A percentile compares a stretch with the other conserved stretches of the same genome.
Conservation (phyloP, 2,797 vertebrate species). For the Oryzias dopingdopingensis region DNA sequence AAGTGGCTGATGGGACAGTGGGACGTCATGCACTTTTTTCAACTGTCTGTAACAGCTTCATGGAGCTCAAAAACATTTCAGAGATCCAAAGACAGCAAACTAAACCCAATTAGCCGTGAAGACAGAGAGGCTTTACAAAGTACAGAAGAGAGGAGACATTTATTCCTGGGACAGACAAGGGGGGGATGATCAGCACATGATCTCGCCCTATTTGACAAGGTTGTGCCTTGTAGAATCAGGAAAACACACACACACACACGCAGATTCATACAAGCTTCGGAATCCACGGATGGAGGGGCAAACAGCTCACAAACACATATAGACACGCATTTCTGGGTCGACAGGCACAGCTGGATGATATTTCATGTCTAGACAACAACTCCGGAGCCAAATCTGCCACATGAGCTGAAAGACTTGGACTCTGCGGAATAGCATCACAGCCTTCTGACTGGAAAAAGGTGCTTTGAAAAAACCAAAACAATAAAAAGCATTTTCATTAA, state of each 20-base stretch:
- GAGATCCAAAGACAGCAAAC: slow-evolving; percentile 21
- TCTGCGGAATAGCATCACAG: neutral
- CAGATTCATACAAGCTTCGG: slow-evolving; percentile 1
- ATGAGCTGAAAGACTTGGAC: neutral
- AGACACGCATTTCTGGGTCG: slow-evolving; percentile 20
- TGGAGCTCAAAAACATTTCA: slow-evolving; percentile 7
- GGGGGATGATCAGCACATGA: slow-evolving; percentile 74
- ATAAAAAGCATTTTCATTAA: neutral
- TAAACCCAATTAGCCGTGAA: slow-evolving; percentile 36
- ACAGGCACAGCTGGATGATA: slow-evolving; percentile 31
- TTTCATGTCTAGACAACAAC: slow-evolving; percentile 36
- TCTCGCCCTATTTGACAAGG: slow-evolving; percentile 56
- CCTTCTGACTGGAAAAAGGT: neutral
- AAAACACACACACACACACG: slow-evolving; percentile 11
- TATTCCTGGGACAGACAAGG: slow-evolving; percentile 42
- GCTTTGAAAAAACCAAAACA: slow-evolving; percentile 7
- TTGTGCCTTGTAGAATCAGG: slow-evolving; percentile 48
- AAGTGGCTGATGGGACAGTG: neutral
- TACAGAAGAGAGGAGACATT: slow-evolving; percentile 24
- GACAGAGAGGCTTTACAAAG: slow-evolving; percentile 55
- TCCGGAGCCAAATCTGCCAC: slow-evolving; percentile 12
- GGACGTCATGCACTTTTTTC: too few species aligned
- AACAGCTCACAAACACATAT: slow-evolving; percentile 6
- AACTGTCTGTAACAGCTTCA: neutral
- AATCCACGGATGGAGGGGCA: slow-evolving; percentile 25